Base-by-base conservation (phyloP, 2,113 vertebrate genomes). In the Triplophysa tibetana region DNA sequence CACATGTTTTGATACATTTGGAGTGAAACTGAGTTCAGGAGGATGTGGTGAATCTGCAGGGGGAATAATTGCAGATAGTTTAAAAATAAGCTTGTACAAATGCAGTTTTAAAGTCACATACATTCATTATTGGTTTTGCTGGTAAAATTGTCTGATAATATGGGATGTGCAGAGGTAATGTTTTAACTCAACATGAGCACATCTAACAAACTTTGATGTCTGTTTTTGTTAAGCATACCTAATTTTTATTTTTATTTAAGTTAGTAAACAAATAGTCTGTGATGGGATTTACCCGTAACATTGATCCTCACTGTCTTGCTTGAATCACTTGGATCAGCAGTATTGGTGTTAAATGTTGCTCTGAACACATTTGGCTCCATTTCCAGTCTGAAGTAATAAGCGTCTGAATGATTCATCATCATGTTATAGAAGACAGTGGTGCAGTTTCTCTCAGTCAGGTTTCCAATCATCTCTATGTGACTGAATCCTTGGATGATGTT, bases 321-420 rank as follows among this genome's bases (percentile, higher is more conserved):
- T 23, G 58, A 61, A 24, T 61, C 23, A 61, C 5, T 61, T 61
- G n/a, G 13, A 24, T 23, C 23, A 14, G 0, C 14, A 24, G 0
- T 0, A 13, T 21, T 2, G 0, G 70, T 1, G 1, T 0, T 0
- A 33, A 77, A 89, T 19, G 83, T 86, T 82, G 52, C 73, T 0
- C 0, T n/a, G 50, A 76, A 86, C 0, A 0, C 0, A 0, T 0
- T 0, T 2, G 21, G 56, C 54, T 60, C 13, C 52, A 45, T 85
- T 50, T 84, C 24, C 14, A 84, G 16, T 50, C 87, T 89, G 79
- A 90, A 89, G 83, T 2, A 89, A 52, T 85, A 91, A 0, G 0
- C 16, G n/a, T 83, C 1, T n/a, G 77, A 14, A 0, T 87, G 33
- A 0, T 0, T n/a, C 33, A 0, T 21, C n/a, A 0, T 45, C 29